Evolutionary conservation across 2,888 invertebrate genomes (phyloP), one percentile per base, ranked within the genome.

Genomic region (Tetheella fluctuosa): DNA sequence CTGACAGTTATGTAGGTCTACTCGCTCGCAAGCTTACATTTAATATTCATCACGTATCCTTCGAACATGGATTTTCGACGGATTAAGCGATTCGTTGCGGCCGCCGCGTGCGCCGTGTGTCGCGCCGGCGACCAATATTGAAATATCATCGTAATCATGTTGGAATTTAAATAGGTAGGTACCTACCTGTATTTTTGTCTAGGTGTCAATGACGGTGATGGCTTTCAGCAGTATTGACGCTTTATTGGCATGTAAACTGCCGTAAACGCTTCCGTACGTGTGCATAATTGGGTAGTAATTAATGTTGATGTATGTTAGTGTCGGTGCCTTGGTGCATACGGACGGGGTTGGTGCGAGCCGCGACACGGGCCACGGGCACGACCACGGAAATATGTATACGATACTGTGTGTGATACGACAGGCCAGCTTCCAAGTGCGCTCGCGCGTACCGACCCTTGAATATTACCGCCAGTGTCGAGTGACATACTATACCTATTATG

Each of bases 401-500:
- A n/a, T n/a, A n/a, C n/a, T n/a, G n/a, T n/a, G n/a, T n/a, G n/a
- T 10, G 42, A 37, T 15, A 15, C 39, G n/a, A 5, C n/a, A n/a
- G 6, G n/a, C 3, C 10, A n/a, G n/a, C 39, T 5, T 1, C n/a
- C 39, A 7, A 5, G 39, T 30, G 57, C 25, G 23, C 48, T 53
- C 52, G 60, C 61, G 57, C 42, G 59, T 52, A 23, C 55, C 64
- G 61, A 23, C 60, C 61, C 64, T 62, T 64, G 68, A 64, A 65
- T 66, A 64, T 62, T 62, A 65, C 64, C 65, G 63, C 58, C 58
- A 54, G 63, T 63, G 64, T 66, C 57, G 48, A 28, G 54, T 20
- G 48, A 20, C 20, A 20, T n/a, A 42, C 17, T 17, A 2, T 42
- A 7, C 17, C 17, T n/a, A n/a, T n/a, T n/a, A n/a, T n/a, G n/a